Evolutionary conservation across 2,888 invertebrate species (phyloP).

Genomic region (Polyommatus icarus): DNA sequence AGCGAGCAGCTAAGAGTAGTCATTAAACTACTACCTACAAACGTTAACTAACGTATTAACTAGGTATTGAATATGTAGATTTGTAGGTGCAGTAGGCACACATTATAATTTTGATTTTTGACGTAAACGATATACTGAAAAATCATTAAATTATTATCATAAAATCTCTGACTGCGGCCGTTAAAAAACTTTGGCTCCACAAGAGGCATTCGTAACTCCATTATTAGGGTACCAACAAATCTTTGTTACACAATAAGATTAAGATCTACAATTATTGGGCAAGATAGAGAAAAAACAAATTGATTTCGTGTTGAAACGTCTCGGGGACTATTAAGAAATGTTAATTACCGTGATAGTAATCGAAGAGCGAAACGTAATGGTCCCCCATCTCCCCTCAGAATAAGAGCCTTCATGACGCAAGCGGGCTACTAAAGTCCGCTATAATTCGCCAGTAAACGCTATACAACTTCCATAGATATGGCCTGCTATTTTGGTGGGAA

Average conservation of each 20-base stretch:
- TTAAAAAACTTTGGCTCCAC: neutral
- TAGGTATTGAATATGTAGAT: neutral
- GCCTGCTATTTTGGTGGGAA: neutral
- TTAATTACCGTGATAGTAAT: constrained; percentile 33
- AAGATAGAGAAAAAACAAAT: constrained; percentile 29
- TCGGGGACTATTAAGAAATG: constrained; percentile 30
- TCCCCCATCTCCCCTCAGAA: constrained; percentile 1
- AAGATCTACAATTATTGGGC: constrained; percentile 1
- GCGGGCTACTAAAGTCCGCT: neutral
- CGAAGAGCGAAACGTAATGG: constrained; percentile 25
- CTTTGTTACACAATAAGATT: constrained; percentile 8
- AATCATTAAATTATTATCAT: neutral
- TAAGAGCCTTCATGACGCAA: neutral
- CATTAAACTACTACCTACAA: neutral
- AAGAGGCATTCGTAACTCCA: neutral
- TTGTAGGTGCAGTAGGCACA: neutral
- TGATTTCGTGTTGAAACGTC: neutral
- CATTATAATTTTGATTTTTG: neutral
- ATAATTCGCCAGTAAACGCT: neutral
- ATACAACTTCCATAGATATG: neutral
- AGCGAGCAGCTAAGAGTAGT: neutral
- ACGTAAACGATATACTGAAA: no score
- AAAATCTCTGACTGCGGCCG: neutral
- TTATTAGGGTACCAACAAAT: neutral
- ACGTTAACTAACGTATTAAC: neutral